Percentiles rank a stretch among this genome's conserved stretches.
These are phyloP conservation scores for Nipponacmea schrenckii DNA, from an alignment of 2,888 invertebrate species.

Conservation along the genomic window DNA sequence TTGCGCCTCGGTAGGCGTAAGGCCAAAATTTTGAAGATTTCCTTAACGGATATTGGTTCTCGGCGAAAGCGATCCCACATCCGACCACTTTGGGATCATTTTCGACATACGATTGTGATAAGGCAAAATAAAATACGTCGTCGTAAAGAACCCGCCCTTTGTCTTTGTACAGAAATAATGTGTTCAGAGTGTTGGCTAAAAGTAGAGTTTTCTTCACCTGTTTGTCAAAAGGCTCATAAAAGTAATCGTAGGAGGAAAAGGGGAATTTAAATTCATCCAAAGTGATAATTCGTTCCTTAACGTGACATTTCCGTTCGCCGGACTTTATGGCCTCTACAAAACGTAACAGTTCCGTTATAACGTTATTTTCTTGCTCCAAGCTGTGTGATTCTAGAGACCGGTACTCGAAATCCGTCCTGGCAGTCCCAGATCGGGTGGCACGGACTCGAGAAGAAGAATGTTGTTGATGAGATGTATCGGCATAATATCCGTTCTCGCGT, in stretches of 20 bases:
- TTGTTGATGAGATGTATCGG: background rate
- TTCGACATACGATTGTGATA: slow-evolving; percentile 43
- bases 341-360: background rate
- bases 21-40: slow-evolving; percentile 39
- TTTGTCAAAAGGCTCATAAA: slow-evolving; percentile 25
- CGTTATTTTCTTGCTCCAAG: background rate
- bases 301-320: background rate
- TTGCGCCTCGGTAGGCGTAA: slow-evolving; percentile 37
- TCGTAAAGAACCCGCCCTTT: slow-evolving; percentile 25
- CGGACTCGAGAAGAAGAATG: background rate
- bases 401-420: background rate
- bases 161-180: slow-evolving; percentile 33
- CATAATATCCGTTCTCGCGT: background rate
- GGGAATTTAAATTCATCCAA: slow-evolving; percentile 7
- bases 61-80: slow-evolving; percentile 50
- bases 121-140: slow-evolving; percentile 36
- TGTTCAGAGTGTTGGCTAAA: slow-evolving; percentile 42
- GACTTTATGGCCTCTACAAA: background rate
- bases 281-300: background rate
- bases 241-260: slow-evolving; percentile 21
- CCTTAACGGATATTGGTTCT: slow-evolving; percentile 28
- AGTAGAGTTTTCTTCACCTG: slow-evolving; percentile 38
- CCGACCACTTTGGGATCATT: slow-evolving; percentile 44
- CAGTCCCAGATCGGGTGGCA: slow-evolving; percentile 3
- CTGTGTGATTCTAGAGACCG: background rate